Conservation (phyloP, 2,888 invertebrate genomes). For the Clunio marinus region DNA sequence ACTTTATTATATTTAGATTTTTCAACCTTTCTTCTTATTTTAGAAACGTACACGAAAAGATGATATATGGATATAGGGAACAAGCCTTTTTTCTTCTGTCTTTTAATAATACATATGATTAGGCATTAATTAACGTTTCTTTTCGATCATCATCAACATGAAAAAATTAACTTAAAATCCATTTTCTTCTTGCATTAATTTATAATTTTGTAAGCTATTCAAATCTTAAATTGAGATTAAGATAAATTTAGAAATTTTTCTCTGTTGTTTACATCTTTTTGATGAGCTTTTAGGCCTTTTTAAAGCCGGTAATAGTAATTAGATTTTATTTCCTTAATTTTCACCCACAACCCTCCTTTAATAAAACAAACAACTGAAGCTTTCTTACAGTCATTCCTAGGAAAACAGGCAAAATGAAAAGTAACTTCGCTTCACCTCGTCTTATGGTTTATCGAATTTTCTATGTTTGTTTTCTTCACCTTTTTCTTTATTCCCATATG, state of each 20-base stretch:
- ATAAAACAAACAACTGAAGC: no score
- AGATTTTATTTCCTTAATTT: no score
- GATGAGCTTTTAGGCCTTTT: conserved; percentile 1
- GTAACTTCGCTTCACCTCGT: not conserved
- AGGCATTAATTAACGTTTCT: conserved; percentile 22
- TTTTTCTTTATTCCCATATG: no score
- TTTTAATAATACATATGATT: conserved; percentile 37
- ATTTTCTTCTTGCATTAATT: not conserved
- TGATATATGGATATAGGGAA: conserved; percentile 25
- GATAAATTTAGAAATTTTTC: not conserved
- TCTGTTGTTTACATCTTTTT: not conserved
- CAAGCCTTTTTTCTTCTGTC: conserved; percentile 26
- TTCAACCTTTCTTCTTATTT: not conserved
- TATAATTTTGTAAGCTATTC: no score
- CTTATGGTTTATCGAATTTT: no score
- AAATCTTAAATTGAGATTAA: not conserved
- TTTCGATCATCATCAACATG: conserved; percentile 4
- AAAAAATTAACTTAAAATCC: not conserved
- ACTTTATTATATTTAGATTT: not conserved
- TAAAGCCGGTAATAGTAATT: no score
- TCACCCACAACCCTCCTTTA: no score
- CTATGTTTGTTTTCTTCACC: no score
- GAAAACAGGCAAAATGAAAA: no score
- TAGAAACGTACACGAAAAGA: conserved; percentile 35
- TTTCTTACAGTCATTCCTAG: no score